Base-by-base conservation (phyloP, 2,113 vertebrate species). In the Natator depressus region DNA sequence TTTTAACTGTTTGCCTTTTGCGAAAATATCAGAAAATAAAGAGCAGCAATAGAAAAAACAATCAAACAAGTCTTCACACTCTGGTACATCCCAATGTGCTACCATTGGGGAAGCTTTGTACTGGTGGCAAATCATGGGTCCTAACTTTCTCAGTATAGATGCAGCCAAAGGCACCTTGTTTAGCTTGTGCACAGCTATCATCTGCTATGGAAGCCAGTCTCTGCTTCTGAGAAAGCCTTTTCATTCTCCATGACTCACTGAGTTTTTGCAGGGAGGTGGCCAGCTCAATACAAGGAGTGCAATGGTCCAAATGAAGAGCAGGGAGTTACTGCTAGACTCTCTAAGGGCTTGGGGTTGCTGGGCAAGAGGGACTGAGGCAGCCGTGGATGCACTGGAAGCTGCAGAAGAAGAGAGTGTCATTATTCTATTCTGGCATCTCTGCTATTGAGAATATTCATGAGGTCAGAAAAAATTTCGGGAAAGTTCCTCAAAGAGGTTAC, bases 151-250 rank as follows among this genome's bases (percentile, higher is more conserved):
- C 59, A 31, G 29, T 31, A 16, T 62, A 62, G 29, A 11, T 31
- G 50, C n/a, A 93, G 87, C 2, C 14, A 90, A 90, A 62, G 75
- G 42, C 6, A 0, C 38, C 54, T 29, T 35, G 76, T 47, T 4
- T 65, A 50, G 25, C 22, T 76, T 54, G 19, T 85, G 87, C 84
- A 65, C 24, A 88, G 46, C 82, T 47, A 14, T 75, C 75, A 84
- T 85, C 0, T 0, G 1, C 3, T 55, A 53, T 0, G 0, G 12
- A 31, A 62, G 59, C n/a, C 59, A 80, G 72, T 6, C 72, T 42
- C 22, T 4, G 10, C 19, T 75, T 42, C n/a, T 12, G 10, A 42
- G 22, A 75, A 75, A 75, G 69, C 20, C 22, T 75, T 42, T 75
- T 42, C 38, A 75, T 24, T 42, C 38, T 75, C 20, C 72, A 25